Conservation (phyloP, 1,140 invertebrate species). For the Dendroctonus valens region DNA sequence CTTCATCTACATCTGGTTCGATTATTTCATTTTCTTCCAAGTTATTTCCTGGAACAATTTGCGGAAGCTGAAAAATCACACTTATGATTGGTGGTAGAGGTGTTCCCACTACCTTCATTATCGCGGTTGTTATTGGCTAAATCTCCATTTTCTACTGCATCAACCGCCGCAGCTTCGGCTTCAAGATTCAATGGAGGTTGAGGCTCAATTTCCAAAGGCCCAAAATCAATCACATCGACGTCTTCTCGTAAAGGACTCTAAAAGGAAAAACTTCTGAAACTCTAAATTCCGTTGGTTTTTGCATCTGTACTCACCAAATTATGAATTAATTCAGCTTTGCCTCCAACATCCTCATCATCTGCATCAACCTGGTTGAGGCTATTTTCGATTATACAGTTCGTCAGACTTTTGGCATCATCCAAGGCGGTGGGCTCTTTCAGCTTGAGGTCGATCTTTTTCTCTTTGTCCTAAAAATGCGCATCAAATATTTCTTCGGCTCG, state of each 20-base stretch:
- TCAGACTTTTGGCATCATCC: slow-evolving; percentile 41
- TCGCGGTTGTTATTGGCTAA: slow-evolving; percentile 59
- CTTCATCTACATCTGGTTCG: slow-evolving; percentile 32
- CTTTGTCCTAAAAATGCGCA: slow-evolving; percentile 10
- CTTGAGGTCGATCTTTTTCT: slow-evolving; percentile 9
- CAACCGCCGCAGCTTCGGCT: not conserved
- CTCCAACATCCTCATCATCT: slow-evolving; percentile 11
- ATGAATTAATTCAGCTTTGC: slow-evolving; percentile 1
- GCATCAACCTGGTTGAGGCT: slow-evolving; percentile 41
- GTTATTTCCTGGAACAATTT: slow-evolving; percentile 48
- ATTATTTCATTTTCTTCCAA: slow-evolving; percentile 45
- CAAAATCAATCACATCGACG: not conserved
- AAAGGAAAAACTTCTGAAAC: not conserved
- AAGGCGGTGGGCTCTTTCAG: slow-evolving; percentile 32
- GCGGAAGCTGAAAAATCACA: not conserved
- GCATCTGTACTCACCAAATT: slow-evolving; percentile 14
- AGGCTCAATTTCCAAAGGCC: not conserved
- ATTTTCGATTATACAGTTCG: slow-evolving; percentile 43
- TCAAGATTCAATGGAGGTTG: not conserved
- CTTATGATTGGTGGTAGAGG: not conserved
- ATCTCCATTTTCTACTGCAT: slow-evolving; percentile 56
- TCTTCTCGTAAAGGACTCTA: slow-evolving; percentile 9
- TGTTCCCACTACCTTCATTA: slow-evolving; percentile 47
- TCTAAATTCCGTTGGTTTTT: not conserved
- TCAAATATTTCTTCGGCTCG: not conserved